A percentile compares a stretch with the other conserved stretches of the same genome.
phyloP scores from a whole-genome alignment of 2,797 vertebrate species.

The Telmatherina bonti region DNA sequence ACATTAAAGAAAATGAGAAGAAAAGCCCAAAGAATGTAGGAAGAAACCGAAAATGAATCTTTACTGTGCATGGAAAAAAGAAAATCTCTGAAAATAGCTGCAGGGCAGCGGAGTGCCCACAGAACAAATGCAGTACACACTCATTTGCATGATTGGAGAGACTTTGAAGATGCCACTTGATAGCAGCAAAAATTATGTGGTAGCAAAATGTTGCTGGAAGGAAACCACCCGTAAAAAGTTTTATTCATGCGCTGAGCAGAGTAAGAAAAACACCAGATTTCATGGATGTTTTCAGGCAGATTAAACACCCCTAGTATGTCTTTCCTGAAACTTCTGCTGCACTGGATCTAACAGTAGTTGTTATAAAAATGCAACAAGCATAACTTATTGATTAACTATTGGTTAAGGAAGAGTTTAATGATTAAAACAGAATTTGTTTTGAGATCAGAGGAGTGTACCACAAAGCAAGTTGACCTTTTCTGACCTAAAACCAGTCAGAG shows the following conservation, averaged over 20 bases:
- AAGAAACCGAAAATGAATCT: constrained; percentile 12
- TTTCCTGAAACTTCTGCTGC: not conserved
- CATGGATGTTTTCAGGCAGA: constrained; percentile 12
- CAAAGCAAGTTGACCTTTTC: not conserved
- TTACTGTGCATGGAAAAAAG: not conserved
- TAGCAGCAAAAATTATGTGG: constrained; percentile 6
- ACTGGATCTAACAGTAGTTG: not conserved
- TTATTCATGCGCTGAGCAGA: constrained; percentile 18
- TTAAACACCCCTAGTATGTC: not conserved
- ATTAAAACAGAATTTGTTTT: not conserved
- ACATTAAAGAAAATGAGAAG: not conserved
- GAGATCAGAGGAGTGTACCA: not conserved
- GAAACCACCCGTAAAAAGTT: constrained; percentile 32
- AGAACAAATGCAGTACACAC: constrained; percentile 12
- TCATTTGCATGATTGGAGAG: constrained; percentile 22
- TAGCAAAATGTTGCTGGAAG: not conserved
- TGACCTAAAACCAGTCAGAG: no score
- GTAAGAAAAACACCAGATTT: constrained; percentile 24
- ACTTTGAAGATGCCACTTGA: constrained; percentile 39
- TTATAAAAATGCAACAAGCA: not conserved
- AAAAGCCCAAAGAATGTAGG: not conserved
- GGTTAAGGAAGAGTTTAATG: not conserved
- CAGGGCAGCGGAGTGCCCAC: constrained; percentile 8
- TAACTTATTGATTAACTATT: not conserved
- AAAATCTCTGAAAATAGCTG: constrained; percentile 21